phyloP scores from a whole-genome alignment of 2,888 invertebrate species.

The Drosophila neotestacea region DNA sequence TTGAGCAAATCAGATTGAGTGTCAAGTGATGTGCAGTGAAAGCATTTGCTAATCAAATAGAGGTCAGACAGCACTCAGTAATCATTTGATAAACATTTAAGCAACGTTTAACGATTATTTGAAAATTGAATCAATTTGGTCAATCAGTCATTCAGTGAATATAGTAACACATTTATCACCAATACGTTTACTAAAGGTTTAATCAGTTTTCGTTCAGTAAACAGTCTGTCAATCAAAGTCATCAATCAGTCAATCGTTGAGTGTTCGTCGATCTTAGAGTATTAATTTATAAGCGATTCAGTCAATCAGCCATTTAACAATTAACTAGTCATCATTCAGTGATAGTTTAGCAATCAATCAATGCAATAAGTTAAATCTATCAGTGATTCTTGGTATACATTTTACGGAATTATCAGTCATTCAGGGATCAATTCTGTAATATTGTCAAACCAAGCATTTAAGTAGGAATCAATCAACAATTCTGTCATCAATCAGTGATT shows the following conservation, averaged over 20 bases:
- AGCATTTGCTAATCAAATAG: not conserved
- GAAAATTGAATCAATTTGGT: not conserved
- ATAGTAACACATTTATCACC: too few relatives aligned
- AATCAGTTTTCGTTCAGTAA: not conserved
- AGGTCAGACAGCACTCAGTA: not conserved
- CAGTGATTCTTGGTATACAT: not conserved
- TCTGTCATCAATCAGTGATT: not conserved
- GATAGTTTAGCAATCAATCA: not conserved
- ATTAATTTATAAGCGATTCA: not conserved
- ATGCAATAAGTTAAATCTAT: not conserved
- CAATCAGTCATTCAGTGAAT: not conserved
- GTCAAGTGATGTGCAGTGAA: not conserved
- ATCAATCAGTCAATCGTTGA: not conserved
- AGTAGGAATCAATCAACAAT: not conserved
- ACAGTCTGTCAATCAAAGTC: not conserved
- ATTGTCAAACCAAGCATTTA: not conserved
- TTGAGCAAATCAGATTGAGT: not conserved
- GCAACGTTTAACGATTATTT: not conserved
- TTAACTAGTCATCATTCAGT: too few relatives aligned
- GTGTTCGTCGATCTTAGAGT: too few relatives aligned
- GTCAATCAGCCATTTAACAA: too few relatives aligned
- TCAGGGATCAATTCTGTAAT: not conserved
- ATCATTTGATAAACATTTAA: not conserved
- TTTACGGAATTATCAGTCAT: not conserved
- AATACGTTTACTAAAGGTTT: too few relatives aligned